A percentile compares a stretch with the other conserved stretches of the same genome.
phyloP scores from a whole-genome alignment of 2,797 vertebrate genomes.

The Paratrypauchen microcephalus region DNA sequence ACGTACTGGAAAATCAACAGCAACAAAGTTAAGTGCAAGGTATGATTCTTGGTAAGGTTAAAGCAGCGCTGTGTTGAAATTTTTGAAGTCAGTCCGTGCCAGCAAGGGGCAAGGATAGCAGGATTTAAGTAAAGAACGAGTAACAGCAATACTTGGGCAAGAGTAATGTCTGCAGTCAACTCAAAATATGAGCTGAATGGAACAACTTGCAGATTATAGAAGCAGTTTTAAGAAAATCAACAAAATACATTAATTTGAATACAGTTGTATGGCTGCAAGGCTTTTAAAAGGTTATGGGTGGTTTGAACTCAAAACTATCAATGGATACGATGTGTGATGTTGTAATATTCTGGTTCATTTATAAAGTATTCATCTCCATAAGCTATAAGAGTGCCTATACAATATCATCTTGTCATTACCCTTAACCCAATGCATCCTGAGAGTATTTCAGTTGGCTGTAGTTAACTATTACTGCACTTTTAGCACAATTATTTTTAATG shows the following conservation, averaged over 20 bases:
- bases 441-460: not conserved
- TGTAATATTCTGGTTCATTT: not conserved
- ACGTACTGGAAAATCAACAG: conserved; percentile 1
- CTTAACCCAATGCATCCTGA: not conserved
- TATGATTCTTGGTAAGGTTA: conserved; percentile 5
- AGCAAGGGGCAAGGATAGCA: too few species aligned
- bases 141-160: too few species aligned
- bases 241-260: too few species aligned
- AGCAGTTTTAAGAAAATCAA: too few species aligned
- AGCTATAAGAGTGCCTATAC: not conserved
- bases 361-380: not conserved
- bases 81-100: not conserved
- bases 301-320: not conserved
- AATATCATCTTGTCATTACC: not conserved
- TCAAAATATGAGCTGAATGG: too few species aligned
- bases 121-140: too few species aligned
- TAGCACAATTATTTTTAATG: not conserved
- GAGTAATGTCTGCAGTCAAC: too few species aligned
- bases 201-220: too few species aligned
- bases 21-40: conserved; percentile 1
- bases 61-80: conserved; percentile 7
- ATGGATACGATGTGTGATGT: not conserved
- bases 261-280: too few species aligned
- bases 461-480: not conserved
- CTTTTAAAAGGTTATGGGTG: too few species aligned